Evolutionary conservation across 2,797 vertebrate genomes (phyloP).

Genomic region (Phoeniculus purpureus): DNA sequence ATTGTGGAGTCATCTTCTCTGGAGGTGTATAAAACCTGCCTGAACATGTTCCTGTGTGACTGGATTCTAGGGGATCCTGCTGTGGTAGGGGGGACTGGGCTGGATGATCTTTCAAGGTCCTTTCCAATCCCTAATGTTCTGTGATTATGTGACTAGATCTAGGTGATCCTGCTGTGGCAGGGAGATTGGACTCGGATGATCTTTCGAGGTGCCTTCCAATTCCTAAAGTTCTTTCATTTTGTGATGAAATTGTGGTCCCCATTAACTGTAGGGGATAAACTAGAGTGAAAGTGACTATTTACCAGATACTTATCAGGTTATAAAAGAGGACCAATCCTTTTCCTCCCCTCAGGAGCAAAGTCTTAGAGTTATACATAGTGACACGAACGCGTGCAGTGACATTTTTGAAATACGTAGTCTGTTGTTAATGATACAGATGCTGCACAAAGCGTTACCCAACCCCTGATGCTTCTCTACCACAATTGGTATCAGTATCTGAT

Average conservation of each 20-base stretch:
- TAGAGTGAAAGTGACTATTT: background rate
- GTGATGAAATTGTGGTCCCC: background rate
- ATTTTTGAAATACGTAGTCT: background rate
- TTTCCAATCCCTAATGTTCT: too few species aligned
- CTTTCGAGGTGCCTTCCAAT: too few species aligned
- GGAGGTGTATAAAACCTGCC: too few species aligned
- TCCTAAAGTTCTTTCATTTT: too few species aligned
- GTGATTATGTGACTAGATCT: too few species aligned
- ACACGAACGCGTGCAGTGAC: background rate
- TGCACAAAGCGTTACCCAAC: background rate
- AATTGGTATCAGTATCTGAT: background rate
- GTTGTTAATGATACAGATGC: background rate
- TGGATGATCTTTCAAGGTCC: too few species aligned
- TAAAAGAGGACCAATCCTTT: background rate
- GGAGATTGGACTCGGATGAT: too few species aligned
- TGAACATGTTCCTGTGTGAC: too few species aligned
- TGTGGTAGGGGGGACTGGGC: too few species aligned
- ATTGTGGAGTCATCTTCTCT: too few species aligned
- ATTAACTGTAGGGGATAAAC: background rate
- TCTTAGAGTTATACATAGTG: background rate
- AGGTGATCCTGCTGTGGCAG: too few species aligned
- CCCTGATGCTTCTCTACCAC: background rate
- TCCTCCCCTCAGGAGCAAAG: background rate
- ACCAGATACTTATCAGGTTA: background rate
- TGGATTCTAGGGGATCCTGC: too few species aligned